These are phyloP conservation scores for Helarctos malayanus DNA, from an alignment of 2,797 vertebrate species.

Conservation along the genomic window DNA sequence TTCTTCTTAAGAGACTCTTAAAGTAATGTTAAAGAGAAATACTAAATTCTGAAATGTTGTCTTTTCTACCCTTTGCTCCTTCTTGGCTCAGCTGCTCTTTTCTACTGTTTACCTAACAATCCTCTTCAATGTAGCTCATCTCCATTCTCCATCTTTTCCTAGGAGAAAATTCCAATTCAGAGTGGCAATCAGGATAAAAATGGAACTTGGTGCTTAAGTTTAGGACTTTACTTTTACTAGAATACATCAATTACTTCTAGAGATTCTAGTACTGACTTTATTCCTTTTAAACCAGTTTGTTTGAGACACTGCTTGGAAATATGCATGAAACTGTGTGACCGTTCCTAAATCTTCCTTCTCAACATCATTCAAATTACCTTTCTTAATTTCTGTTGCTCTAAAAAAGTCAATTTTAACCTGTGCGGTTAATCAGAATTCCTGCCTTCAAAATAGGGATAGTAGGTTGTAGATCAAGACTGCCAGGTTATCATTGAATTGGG, in stretches of 20 bases:
- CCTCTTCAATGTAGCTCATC: slow-evolving; percentile 38
- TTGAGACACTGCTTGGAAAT: slow-evolving; percentile 62
- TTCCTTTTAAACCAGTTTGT: slow-evolving; percentile 68
- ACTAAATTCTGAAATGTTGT: slow-evolving; percentile 11
- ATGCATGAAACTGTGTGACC: slow-evolving; percentile 38
- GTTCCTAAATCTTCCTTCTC: slow-evolving; percentile 50
- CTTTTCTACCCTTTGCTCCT: neutral
- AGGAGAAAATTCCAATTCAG: slow-evolving; percentile 71
- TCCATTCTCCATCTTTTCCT: slow-evolving; percentile 49
- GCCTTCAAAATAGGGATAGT: neutral
- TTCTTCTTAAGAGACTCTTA: slow-evolving; percentile 61
- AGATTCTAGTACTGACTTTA: slow-evolving; percentile 58
- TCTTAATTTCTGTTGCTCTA: slow-evolving; percentile 59
- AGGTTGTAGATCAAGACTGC: slow-evolving; percentile 20
- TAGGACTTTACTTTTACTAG: slow-evolving; percentile 67
- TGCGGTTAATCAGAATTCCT: slow-evolving; percentile 34
- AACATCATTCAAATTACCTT: slow-evolving; percentile 67
- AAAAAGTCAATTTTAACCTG: neutral
- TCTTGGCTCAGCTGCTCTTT: slow-evolving; percentile 39
- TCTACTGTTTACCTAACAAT: slow-evolving; percentile 39
- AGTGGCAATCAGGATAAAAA: slow-evolving; percentile 75
- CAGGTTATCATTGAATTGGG: neutral
- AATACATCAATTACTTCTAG: slow-evolving; percentile 55
- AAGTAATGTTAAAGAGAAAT: slow-evolving; percentile 43
- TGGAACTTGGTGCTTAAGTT: slow-evolving; percentile 69